Percentiles rank a stretch among this genome's conserved stretches.
Conservation (phyloP, 2,888 invertebrate genomes). For the Mesorhabditis belari region DNA sequence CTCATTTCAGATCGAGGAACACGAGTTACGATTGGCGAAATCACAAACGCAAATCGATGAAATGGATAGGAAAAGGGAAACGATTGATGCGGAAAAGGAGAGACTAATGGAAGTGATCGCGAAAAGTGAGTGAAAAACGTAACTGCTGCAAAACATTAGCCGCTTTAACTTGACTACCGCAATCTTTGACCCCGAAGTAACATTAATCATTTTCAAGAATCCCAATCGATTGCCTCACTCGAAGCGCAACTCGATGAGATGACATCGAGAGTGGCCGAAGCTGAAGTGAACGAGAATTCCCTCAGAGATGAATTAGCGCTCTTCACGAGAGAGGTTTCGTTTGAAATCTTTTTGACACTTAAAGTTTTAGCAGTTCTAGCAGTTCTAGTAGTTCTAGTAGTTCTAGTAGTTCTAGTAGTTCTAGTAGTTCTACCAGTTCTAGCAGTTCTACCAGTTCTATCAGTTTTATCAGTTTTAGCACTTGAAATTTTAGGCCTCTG, state of each 20-base stretch:
- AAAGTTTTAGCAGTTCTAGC: too few relatives aligned
- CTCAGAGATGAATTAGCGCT: constrained; percentile 17
- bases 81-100: constrained; percentile 9
- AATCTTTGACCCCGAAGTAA: constrained; percentile 3
- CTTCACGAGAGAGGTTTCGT: constrained; percentile 15
- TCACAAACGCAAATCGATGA: constrained; percentile 4
- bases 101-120: background rate
- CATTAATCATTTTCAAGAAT: constrained; percentile 8
- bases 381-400: too few relatives aligned
- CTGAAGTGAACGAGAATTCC: constrained; percentile 9
- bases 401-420: too few relatives aligned
- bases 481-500: background rate
- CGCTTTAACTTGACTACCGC: background rate
- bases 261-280: constrained; percentile 10
- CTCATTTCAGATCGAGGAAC: background rate
- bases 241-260: constrained; percentile 20
- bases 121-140: constrained; percentile 2
- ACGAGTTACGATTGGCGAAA: background rate
- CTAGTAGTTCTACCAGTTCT: too few relatives aligned
- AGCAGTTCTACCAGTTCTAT: too few relatives aligned
- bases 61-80: constrained; percentile 1
- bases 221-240: background rate
- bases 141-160: constrained; percentile 2
- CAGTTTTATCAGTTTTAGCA: too few relatives aligned
- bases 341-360: too few relatives aligned